A percentile compares a stretch with the other conserved stretches of the same genome.
Conservation (phyloP, 2,888 invertebrate genomes). For the Galerucella nymphaeae region DNA sequence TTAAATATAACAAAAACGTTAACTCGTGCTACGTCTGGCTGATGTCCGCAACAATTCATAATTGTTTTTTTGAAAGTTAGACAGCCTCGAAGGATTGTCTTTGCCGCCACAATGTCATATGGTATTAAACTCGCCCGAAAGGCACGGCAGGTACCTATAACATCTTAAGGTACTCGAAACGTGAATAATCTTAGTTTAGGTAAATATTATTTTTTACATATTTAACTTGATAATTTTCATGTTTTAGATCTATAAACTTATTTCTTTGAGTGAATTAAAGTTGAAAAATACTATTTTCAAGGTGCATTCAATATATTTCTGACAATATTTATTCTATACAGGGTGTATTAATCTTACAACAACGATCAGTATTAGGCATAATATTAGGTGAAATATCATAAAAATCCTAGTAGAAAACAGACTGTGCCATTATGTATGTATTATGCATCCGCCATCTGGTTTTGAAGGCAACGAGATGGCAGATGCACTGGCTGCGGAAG, state of each 20-base stretch:
- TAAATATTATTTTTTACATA: background rate
- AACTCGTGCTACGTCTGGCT: conserved; percentile 36
- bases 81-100: conserved; percentile 30
- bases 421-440: too few species aligned
- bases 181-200: background rate
- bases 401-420: too few species aligned
- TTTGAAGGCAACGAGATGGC: too few species aligned
- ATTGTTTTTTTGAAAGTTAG: conserved; percentile 28
- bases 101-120: conserved; percentile 45
- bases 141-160: conserved; percentile 27
- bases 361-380: too few species aligned
- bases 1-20: conserved; percentile 25
- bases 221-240: background rate
- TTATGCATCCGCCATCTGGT: too few species aligned
- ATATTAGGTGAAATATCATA: too few species aligned
- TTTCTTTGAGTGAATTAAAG: too few species aligned
- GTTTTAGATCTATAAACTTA: background rate
- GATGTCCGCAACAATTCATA: conserved; percentile 28
- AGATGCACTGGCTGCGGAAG: too few species aligned
- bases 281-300: too few species aligned
- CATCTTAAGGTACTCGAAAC: conserved; percentile 6
- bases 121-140: conserved; percentile 49
- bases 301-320: too few species aligned
- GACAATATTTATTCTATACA: too few species aligned
- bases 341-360: too few species aligned